Percentiles rank a stretch among this genome's conserved stretches.
Conservation (phyloP, 2,888 invertebrate genomes). For the Aphodius granarius region DNA sequence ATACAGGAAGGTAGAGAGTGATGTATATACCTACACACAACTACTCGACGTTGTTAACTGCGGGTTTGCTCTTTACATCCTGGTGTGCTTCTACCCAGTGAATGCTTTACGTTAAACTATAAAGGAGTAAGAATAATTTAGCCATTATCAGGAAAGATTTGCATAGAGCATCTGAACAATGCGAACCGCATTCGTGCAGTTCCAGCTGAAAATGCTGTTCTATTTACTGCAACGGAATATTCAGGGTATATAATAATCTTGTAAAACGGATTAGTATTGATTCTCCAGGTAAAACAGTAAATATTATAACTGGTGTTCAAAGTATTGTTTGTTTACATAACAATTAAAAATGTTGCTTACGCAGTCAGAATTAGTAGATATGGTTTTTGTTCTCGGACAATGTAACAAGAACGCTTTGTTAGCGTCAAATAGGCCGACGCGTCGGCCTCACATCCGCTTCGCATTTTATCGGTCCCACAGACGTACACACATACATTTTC, state of each 20-base stretch:
- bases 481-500: too few relatives aligned
- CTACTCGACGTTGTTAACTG: background rate
- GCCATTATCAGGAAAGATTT: conserved; percentile 6
- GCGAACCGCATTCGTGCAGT: conserved; percentile 7
- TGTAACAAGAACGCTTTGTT: too few relatives aligned
- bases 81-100: background rate
- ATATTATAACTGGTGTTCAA: too few relatives aligned
- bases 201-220: background rate
- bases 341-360: too few relatives aligned
- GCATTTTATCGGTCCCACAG: too few relatives aligned
- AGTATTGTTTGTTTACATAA: too few relatives aligned
- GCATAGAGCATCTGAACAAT: conserved; percentile 7
- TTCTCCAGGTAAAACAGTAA: too few relatives aligned
- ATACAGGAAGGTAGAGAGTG: background rate
- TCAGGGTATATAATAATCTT: background rate
- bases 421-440: too few relatives aligned
- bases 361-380: too few relatives aligned
- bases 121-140: conserved; percentile 13
- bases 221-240: background rate
- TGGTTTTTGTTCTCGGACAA: too few relatives aligned
- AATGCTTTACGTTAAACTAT: background rate
- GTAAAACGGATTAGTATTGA: too few relatives aligned
- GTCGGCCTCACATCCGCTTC: too few relatives aligned
- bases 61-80: background rate
- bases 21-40: background rate